phyloP scores from a whole-genome alignment of 2,797 vertebrate species.

The Poecilia gillii region DNA sequence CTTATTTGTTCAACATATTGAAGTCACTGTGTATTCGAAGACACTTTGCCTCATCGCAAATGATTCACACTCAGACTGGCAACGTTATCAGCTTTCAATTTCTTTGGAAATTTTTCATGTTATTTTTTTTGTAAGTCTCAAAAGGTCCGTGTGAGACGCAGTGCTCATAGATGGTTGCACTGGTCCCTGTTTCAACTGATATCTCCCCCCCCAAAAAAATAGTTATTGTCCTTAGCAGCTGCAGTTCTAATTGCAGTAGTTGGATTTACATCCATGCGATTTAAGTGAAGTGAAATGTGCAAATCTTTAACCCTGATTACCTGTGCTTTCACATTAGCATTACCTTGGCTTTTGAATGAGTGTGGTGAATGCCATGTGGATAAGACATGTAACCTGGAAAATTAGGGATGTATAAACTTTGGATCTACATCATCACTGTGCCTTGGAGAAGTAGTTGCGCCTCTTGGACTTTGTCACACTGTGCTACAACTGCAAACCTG shows the following conservation, averaged over 20 bases:
- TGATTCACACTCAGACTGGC: conserved; percentile 43
- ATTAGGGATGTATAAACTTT: conserved; percentile 23
- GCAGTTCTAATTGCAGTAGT: conserved; percentile 66
- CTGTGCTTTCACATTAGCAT: conserved; percentile 76
- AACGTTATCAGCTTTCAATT: conserved; percentile 48
- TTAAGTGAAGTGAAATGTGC: conserved; percentile 72
- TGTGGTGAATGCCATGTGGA: conserved; percentile 33
- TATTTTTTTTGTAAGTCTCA: conserved; percentile 55
- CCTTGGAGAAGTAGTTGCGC: neutral
- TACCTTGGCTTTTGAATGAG: conserved; percentile 41
- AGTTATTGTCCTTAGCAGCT: conserved; percentile 51
- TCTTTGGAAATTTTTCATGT: conserved; percentile 66
- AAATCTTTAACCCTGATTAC: conserved; percentile 70
- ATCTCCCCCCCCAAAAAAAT: neutral
- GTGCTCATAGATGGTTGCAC: conserved; percentile 53
- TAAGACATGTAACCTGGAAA: conserved; percentile 48
- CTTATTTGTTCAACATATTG: conserved; percentile 56
- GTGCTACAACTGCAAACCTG: neutral
- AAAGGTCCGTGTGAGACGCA: conserved; percentile 41
- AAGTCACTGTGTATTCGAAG: conserved; percentile 59
- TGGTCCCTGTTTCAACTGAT: conserved; percentile 66
- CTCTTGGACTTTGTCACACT: neutral
- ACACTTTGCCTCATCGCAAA: conserved; percentile 56
- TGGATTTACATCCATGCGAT: conserved; percentile 47
- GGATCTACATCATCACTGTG: conserved; percentile 24